Evolutionary conservation across 2,113 vertebrate genomes (phyloP), one percentile per base, ranked within the genome.

Genomic region (Oryzias celebensis): DNA sequence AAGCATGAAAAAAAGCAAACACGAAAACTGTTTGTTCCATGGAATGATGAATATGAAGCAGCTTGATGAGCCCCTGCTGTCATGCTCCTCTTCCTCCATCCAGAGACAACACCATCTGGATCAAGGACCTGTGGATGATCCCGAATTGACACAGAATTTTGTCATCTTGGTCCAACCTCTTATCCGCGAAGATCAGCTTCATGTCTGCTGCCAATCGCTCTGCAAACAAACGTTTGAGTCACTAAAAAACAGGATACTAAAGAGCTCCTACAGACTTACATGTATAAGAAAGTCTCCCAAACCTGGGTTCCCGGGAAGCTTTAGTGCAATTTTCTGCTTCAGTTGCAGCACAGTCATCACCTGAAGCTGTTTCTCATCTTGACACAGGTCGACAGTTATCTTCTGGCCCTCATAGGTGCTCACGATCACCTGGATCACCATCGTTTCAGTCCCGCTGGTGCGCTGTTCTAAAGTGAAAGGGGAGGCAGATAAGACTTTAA

Each of bases 331-430:
- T 52, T 80, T 87, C 4, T 62, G 46, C 26, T 68, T 85, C 8
- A 91, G 60, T 41, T 77, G 63, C 20, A 47, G 41, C 23, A 91
- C 81, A 0, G 80, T 85, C 24, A 70, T 71, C 15, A 3, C 72
- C 17, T 73, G 52, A 43, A 91, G 74, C 31, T 85, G 72, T n/a
- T 85, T 75, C 0, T 85, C 74, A 0, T 84, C 78, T 46, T 80
- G 77, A 53, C 84, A 78, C 41, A 90, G 49, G 48, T 90, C 86
- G 3, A 90, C 5, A 0, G 2, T 43, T 23, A 78, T 61, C 14
- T 49, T 84, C 55, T 85, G 77, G 8, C 85, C 81, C 24, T 41
- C 66, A 3, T 79, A 8, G 4, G 81, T 87, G n/a, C 36, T 14
- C 14, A 91, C 63, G 0, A 52, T 0, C 7, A 61, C 28, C 57